Evolutionary conservation across 2,113 vertebrate genomes (phyloP).

Genomic region (Morone saxatilis): DNA sequence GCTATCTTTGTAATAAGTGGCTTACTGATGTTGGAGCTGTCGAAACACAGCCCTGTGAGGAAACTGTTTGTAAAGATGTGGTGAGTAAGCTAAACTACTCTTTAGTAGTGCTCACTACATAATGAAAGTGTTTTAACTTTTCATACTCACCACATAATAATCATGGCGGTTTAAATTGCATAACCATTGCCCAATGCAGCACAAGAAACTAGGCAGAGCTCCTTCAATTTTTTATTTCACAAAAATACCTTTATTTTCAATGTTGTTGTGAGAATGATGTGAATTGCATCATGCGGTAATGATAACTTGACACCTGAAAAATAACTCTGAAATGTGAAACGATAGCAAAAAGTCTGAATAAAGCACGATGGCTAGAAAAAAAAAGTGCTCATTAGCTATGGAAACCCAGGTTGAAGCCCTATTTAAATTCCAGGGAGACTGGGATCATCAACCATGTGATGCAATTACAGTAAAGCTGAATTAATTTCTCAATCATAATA

Average conservation of each 20-base stretch:
- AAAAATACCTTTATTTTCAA: constrained; percentile 31
- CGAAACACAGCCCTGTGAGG: constrained; percentile 18
- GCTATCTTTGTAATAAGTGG: constrained; percentile 42
- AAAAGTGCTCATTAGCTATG: constrained; percentile 52
- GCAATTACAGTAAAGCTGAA: constrained; percentile 70
- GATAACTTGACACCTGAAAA: constrained; percentile 45
- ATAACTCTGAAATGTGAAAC: constrained; percentile 52
- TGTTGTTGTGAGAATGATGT: constrained; percentile 15
- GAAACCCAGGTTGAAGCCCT: constrained; percentile 51
- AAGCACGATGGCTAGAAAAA: constrained; percentile 7
- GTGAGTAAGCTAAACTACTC: constrained; percentile 8
- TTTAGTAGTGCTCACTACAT: background rate
- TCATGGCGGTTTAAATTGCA: background rate
- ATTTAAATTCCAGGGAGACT: constrained; percentile 60
- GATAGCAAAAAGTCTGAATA: constrained; percentile 30
- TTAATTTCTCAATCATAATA: constrained; percentile 64
- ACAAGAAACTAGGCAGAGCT: background rate
- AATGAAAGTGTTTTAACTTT: constrained; percentile 37
- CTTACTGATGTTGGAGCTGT: constrained; percentile 38
- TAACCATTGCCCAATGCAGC: background rate
- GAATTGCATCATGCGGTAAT: constrained; percentile 43
- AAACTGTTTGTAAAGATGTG: constrained; percentile 27
- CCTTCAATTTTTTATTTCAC: constrained; percentile 14
- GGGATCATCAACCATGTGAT: constrained; percentile 67
- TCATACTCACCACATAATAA: constrained; percentile 14